These are phyloP conservation scores for Empis livida DNA, from an alignment of 2,888 invertebrate genomes.

Conservation along the genomic window DNA sequence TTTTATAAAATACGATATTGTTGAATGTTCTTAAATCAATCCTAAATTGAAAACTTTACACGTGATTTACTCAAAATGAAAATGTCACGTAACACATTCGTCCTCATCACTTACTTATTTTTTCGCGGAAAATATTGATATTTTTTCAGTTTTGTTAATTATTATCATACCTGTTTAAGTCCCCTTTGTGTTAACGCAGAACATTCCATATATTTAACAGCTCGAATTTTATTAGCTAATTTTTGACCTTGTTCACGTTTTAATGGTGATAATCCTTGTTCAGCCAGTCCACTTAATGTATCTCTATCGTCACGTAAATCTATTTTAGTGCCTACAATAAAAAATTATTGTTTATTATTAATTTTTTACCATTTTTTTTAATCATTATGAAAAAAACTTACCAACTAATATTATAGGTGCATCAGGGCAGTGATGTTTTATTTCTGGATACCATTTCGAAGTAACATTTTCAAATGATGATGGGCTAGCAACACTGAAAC, in stretches of 20 bases:
- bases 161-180: slow-evolving; percentile 85
- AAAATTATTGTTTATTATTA: background rate
- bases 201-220: slow-evolving; percentile 99
- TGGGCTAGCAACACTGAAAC: slow-evolving; percentile 98
- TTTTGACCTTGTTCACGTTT: slow-evolving; percentile 97
- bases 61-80: too few species aligned
- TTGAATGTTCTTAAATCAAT: too few species aligned
- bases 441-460: slow-evolving; percentile 99
- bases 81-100: too few species aligned
- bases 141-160: too few species aligned
- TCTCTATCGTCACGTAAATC: slow-evolving; percentile 97
- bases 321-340: slow-evolving; percentile 79
- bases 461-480: slow-evolving; percentile 99
- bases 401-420: slow-evolving; percentile 98
- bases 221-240: slow-evolving; percentile 95
- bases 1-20: too few species aligned
- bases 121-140: too few species aligned
- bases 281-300: slow-evolving; percentile 77
- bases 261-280: slow-evolving; percentile 90
- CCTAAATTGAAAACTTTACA: too few species aligned
- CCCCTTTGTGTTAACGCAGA: slow-evolving; percentile 97
- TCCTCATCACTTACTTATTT: too few species aligned
- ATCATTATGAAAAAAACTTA: slow-evolving; percentile 36
- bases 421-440: slow-evolving; percentile 99
- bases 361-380: background rate